Conservation (phyloP, 1,140 invertebrate species). For the Fopius arisanus region DNA sequence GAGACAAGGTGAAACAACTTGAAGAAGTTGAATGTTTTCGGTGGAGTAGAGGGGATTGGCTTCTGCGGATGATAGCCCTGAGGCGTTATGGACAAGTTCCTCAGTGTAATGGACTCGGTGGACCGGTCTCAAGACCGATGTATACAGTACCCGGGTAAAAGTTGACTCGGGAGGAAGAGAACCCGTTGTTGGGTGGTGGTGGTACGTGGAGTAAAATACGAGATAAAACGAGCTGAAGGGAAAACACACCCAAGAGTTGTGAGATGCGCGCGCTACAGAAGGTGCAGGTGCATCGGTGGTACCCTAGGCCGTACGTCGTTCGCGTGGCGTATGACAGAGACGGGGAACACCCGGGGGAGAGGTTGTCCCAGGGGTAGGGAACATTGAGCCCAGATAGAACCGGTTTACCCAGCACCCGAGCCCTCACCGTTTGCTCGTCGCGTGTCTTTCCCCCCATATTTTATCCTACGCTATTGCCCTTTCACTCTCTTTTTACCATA, state of each 20-base stretch:
- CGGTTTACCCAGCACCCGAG: conserved; percentile 40
- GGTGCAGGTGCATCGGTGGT: conserved; percentile 48
- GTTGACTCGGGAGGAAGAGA: not conserved
- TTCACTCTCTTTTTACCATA: conserved; percentile 32
- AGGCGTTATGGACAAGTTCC: conserved; percentile 57
- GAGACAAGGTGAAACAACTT: not conserved
- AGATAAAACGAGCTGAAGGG: conserved; percentile 14
- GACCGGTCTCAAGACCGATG: conserved; percentile 31
- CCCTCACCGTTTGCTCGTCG: conserved; percentile 7
- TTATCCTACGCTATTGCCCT: conserved; percentile 25
- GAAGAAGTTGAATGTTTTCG: conserved; percentile 16
- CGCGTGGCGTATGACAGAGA: conserved; percentile 52
- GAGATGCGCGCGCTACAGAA: conserved; percentile 19
- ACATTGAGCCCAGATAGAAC: conserved; percentile 37
- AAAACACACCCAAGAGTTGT: conserved; percentile 1
- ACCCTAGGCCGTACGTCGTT: conserved; percentile 51
- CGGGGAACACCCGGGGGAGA: conserved; percentile 22
- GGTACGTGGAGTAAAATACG: not conserved
- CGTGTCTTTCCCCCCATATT: conserved; percentile 27
- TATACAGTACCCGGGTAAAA: conserved; percentile 15
- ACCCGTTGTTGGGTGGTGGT: conserved; percentile 18
- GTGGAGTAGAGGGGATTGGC: conserved; percentile 54
- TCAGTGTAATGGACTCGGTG: conserved; percentile 44
- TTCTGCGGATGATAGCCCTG: conserved; percentile 59
- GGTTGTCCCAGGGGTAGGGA: conserved; percentile 25